phyloP scores from a whole-genome alignment of 2,113 vertebrate species.

The Cairina moschata region DNA sequence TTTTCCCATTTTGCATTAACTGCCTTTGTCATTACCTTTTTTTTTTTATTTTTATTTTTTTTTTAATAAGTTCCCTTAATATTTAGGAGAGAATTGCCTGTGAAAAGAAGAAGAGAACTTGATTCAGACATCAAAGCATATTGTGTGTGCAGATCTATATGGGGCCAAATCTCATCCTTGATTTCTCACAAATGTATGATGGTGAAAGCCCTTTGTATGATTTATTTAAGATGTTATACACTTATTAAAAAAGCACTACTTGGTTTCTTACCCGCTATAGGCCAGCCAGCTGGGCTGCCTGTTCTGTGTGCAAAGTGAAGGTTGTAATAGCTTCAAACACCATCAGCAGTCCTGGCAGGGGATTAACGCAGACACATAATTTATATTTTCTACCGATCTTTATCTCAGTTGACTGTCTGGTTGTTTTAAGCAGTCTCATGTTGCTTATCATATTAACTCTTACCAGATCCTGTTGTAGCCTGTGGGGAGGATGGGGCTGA shows the following conservation, averaged over 20 bases:
- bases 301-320: not conserved
- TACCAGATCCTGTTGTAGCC: not conserved
- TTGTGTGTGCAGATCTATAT: not conserved
- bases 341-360: not conserved
- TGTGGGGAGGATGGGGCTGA: not conserved
- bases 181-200: not conserved
- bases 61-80: not conserved
- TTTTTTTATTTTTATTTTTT: not conserved
- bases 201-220: not conserved
- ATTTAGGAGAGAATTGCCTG: not conserved
- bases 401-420: not conserved
- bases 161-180: not conserved
- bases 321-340: not conserved
- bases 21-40: not conserved
- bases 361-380: not conserved
- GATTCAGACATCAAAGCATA: not conserved
- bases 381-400: constrained; percentile 15
- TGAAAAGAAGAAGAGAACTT: not conserved
- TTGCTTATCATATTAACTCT: not conserved
- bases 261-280: not conserved
- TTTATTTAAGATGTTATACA: not conserved
- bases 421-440: not conserved
- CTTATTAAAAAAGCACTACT: not conserved
- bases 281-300: not conserved
- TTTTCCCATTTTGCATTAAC: not conserved